A percentile compares a stretch with the other conserved stretches of the same genome.
These are phyloP conservation scores for Phrynosoma platyrhinos DNA, from an alignment of 2,113 vertebrate genomes.

Conservation along the genomic window DNA sequence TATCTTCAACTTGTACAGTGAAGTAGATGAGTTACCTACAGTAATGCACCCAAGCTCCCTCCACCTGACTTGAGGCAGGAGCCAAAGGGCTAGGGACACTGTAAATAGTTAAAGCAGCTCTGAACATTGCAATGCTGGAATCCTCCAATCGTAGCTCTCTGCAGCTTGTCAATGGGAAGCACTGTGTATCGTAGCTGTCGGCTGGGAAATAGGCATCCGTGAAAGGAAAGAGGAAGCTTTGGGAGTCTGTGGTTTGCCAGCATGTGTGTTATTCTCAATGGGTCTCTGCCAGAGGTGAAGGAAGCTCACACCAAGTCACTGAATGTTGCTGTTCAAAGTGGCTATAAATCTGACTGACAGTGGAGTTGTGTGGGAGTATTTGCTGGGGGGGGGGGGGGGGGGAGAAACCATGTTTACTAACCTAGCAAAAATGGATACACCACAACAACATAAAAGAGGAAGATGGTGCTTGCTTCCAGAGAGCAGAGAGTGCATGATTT, in stretches of 20 bases:
- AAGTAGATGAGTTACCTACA: slow-evolving; percentile 3
- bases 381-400: background rate
- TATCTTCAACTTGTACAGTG: background rate
- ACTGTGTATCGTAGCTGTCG: background rate
- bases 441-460: background rate
- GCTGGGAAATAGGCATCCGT: slow-evolving; percentile 25
- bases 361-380: background rate
- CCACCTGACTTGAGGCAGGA: background rate
- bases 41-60: background rate
- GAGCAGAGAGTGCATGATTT: slow-evolving; percentile 21
- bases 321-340: slow-evolving; percentile 44
- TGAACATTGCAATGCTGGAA: rapidly evolving
- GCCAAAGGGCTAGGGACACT: background rate
- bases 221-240: background rate
- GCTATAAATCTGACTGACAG: background rate
- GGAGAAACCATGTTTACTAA: background rate
- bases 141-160: background rate
- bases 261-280: slow-evolving; percentile 25
- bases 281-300: slow-evolving; percentile 32
- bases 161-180: slow-evolving; percentile 44
- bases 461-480: slow-evolving; percentile 45
- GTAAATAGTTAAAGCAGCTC: slow-evolving; percentile 8
- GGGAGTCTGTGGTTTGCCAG: background rate
- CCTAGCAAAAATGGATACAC: slow-evolving; percentile 41
- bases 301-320: slow-evolving; percentile 36